Percentiles rank a stretch among this genome's conserved stretches.
These are phyloP conservation scores for Caenorhabditis sp. DNA, from an alignment of 2,888 invertebrate genomes.

Conservation along the genomic window DNA sequence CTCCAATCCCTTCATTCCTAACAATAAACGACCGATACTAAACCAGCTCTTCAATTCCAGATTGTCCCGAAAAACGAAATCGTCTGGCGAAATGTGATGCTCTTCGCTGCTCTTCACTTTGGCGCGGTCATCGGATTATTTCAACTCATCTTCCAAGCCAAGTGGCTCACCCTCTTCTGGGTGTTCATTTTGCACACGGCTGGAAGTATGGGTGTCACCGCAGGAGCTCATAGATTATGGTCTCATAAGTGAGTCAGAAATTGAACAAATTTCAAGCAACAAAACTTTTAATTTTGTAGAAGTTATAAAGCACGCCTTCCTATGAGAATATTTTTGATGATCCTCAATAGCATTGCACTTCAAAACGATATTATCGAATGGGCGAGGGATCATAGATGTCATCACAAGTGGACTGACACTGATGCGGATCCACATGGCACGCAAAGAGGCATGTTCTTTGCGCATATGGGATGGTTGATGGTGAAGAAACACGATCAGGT, in stretches of 20 bases:
- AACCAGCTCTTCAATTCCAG: constrained; percentile 35
- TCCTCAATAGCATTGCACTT: constrained; percentile 85
- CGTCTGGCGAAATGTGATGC: constrained; percentile 67
- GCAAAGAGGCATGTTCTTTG: constrained; percentile 90
- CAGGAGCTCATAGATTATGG: constrained; percentile 93
- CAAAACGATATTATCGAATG: constrained; percentile 89
- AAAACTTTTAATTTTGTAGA: constrained; percentile 11
- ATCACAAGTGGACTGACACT: constrained; percentile 91
- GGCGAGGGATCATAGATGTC: constrained; percentile 84
- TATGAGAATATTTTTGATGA: constrained; percentile 81
- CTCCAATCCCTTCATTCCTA: no score
- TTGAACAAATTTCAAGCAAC: background rate
- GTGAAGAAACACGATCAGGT: constrained; percentile 81
- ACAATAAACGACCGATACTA: no score
- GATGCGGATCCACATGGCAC: constrained; percentile 93
- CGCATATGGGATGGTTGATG: constrained; percentile 92
- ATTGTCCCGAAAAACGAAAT: constrained; percentile 47
- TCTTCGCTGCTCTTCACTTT: constrained; percentile 63
- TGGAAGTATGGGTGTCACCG: constrained; percentile 86
- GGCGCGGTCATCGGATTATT: constrained; percentile 64
- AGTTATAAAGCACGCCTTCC: constrained; percentile 90
- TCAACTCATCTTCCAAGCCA: constrained; percentile 59
- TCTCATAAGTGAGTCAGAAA: constrained; percentile 76
- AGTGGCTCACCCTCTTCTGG: constrained; percentile 64
- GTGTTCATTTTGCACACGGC: constrained; percentile 71